Base-by-base conservation (phyloP, 2,888 invertebrate genomes). In the Dicroscelio sp. region DNA sequence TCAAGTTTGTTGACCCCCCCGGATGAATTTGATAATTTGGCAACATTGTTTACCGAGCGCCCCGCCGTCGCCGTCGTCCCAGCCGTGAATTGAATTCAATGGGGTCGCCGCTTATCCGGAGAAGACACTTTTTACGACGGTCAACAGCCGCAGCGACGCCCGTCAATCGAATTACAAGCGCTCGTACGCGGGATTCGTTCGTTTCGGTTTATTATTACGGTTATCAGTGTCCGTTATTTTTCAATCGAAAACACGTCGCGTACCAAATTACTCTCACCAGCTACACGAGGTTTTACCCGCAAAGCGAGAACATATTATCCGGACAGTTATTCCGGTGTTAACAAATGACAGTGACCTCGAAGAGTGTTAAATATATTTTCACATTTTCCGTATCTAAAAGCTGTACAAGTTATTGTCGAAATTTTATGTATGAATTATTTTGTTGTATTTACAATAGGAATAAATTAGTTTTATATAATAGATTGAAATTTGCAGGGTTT, bases 81-180 rank as follows among this genome's bases (percentile, higher is more conserved):
- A 67, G 35, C 75, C 67, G 55, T 88, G 88, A 83, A 88, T 83
- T 88, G 78, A 88, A 88, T 88, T 88, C 83, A 88, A 76, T 90
- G 76, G 88, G 85, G 86, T 55, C 89, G 75, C 73, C 85, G 75
- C 65, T 85, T 86, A 78, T 83, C 83, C 76, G 88, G 75, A n/a
- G 75, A 88, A 88, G 88, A 92, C 92, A 93, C 80, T 75, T 88
- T 87, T 87, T 87, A 8, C 88, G 75, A 75, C 85, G 84, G 83
- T 90, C 91, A 90, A 92, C 84, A 91, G 91, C 88, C 78, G 73
- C 43, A 86, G 65, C 43, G 85, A 63, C 76, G 60, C 84, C 82
- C 85, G 71, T 83, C 90, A 82, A 76, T 90, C 88, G 84, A 88
- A 88, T 88, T 88, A 88, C 65, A 71, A 78, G 58, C 35, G 12